Base-by-base conservation (phyloP, 1,140 invertebrate species). In the Eufriesea mexicana region DNA sequence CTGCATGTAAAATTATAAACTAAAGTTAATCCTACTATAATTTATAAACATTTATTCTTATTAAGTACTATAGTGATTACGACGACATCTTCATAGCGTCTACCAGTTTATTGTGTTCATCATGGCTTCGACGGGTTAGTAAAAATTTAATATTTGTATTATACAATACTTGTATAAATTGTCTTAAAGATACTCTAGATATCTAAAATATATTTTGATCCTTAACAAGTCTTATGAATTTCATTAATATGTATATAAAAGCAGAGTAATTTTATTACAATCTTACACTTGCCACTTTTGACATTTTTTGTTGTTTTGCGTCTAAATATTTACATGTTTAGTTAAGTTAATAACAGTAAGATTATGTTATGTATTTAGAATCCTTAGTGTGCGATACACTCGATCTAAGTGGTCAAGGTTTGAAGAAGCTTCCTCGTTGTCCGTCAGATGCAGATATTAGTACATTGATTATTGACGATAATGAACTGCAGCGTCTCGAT, bases 401-500 rank as follows among this genome's bases (percentile, higher is more conserved):
- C 79, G 96, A 97, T 93, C 93, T 97, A 82, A 96, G 96, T 84
- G 95, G 95, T 89, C 96, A 96, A 92, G 95, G 96, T 89, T 92
- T 97, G 76, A 97, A 97, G 92, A 97, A 97, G 95, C 95, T 97
- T 89, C 95, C 95, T 92, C 96, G 97, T 93, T 96, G 95, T 87
- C 94, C 95, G 74, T 92, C 95, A 73, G 95, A 96, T 71, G 96
- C 96, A 91, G 95, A 96, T 78, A 95, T 97, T 84, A 96, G 96
- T 66, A 96, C 96, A 83, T 94, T 98, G 70, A 96, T 98, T 84
- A 94, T 98, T 49, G 97, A 98, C 93, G 97, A 98, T 89, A 99
- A 99, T 95, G 97, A 97, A 89, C 94, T 99, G 72, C 97, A 97
- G 88, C 96, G 97, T 86, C 95, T 98, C 79, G 98, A 98, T 92